Percentiles rank a stretch among this genome's conserved stretches.
Evolutionary conservation across 37 sponge, comb jelly and placozoan species (phyloP).

Genomic region (Tethya wilhelma): DNA sequence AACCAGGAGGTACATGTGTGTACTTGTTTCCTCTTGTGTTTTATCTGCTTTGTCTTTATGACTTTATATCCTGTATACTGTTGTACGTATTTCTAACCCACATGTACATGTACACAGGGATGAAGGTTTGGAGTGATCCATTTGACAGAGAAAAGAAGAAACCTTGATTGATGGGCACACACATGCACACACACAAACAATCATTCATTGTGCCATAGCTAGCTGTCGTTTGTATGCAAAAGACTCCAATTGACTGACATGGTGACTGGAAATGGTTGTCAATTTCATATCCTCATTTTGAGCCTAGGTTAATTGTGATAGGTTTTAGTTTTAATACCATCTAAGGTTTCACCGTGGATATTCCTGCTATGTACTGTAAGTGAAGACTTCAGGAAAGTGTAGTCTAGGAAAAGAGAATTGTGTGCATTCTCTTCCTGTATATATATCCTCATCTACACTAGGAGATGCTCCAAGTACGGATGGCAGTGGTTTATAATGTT

Average conservation of each 20-base stretch:
- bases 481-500: too few species aligned
- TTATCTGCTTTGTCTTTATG: neutral
- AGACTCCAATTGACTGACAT: too few species aligned
- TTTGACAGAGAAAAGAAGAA: conserved; percentile 56
- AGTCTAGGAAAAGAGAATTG: neutral
- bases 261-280: too few species aligned
- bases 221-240: too few species aligned
- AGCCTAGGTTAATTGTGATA: too few species aligned
- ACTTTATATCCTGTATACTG: neutral
- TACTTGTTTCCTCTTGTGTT: neutral
- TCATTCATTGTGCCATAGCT: too few species aligned
- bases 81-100: neutral
- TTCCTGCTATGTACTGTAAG: neutral
- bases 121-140: conserved; percentile 79
- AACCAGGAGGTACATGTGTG: conserved; percentile 65
- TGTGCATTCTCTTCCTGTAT: neutral
- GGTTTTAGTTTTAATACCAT: too few species aligned
- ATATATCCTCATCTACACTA: neutral
- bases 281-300: too few species aligned
- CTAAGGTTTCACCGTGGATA: neutral
- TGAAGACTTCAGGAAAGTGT: neutral
- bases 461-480: neutral
- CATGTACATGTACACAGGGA: conserved; percentile 28
- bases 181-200: too few species aligned
- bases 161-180: too few species aligned